Evolutionary conservation across 2,888 invertebrate species (phyloP), one percentile per base, ranked within the genome.

Genomic region (Meganola albula): DNA sequence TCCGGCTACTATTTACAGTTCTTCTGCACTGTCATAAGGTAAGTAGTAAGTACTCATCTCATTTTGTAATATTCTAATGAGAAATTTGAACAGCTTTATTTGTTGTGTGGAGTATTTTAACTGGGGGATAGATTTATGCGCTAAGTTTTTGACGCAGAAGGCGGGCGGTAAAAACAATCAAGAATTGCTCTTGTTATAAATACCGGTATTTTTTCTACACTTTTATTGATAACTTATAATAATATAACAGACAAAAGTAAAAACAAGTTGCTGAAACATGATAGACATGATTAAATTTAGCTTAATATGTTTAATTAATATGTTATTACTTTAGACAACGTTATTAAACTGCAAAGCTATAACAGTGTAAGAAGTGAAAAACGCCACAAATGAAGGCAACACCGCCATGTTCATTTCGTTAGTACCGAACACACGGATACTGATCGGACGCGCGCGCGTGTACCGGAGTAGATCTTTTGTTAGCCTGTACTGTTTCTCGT

Each of bases 1-100:
- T 58, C 53, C 40, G 47, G 57, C 58, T 63, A 59, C 63, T 71
- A 71, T 72, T 70, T 65, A 65, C 65, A 66, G 65, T 68, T 70
- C 68, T 69, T 74, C 74, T 67, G 52, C 57, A 48, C 55, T 56
- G 56, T 60, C 58, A 64, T 57, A 56, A 62, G 59, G 60, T 58
- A 63, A 61, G 59, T 58, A n/a, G n/a, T n/a, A n/a, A n/a, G n/a
- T n/a, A n/a, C n/a, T n/a, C n/a, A 61, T 60, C 61, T 57, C 63
- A 60, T 68, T 70, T 67, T 59, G 55, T 56, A 65, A 66, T 71
- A 58, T 56, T 49, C 52, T 65, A 69, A 70, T 68, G 55, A 58
- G 52, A 53, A 55, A 58, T 52, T 50, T 40, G 27, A 40, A 37
- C 31, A 18, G 37, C 37, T 47, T 40, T 48, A 47, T 50, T 53